Percentiles rank a stretch among this genome's conserved stretches.
phyloP scores from a whole-genome alignment of 2,888 invertebrate genomes.

The Andricus quercusramuli region DNA sequence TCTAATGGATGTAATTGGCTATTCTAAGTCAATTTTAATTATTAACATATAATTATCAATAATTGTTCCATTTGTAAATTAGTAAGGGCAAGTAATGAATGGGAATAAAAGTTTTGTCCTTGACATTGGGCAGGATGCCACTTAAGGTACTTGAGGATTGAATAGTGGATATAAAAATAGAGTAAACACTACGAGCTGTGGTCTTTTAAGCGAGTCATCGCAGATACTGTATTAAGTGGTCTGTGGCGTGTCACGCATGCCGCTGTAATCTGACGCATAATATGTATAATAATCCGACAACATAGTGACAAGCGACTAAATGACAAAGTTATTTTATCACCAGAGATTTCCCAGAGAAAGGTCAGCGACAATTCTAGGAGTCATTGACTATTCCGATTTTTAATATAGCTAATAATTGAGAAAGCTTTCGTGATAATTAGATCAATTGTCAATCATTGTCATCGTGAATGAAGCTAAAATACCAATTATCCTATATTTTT shows the following conservation, averaged over 20 bases:
- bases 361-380: not conserved
- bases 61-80: not conserved
- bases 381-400: not conserved
- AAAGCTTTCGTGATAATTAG: not conserved
- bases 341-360: not conserved
- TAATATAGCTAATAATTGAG: not conserved
- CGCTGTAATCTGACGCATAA: slow-evolving; percentile 43
- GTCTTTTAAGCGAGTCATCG: not conserved
- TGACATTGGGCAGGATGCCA: not conserved
- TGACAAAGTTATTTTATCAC: not conserved
- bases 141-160: not conserved
- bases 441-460: not conserved
- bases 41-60: not conserved
- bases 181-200: not conserved
- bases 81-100: not conserved
- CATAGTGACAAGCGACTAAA: slow-evolving; percentile 38
- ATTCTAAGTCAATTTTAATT: not conserved
- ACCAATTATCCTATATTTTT: too few relatives aligned
- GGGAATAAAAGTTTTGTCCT: not conserved
- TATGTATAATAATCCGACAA: slow-evolving; percentile 49
- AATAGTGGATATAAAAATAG: slow-evolving; percentile 14
- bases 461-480: too few relatives aligned
- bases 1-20: not conserved
- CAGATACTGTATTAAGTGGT: not conserved
- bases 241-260: slow-evolving; percentile 1